Conservation (phyloP, 2,113 vertebrate genomes). For the Zeus faber region DNA sequence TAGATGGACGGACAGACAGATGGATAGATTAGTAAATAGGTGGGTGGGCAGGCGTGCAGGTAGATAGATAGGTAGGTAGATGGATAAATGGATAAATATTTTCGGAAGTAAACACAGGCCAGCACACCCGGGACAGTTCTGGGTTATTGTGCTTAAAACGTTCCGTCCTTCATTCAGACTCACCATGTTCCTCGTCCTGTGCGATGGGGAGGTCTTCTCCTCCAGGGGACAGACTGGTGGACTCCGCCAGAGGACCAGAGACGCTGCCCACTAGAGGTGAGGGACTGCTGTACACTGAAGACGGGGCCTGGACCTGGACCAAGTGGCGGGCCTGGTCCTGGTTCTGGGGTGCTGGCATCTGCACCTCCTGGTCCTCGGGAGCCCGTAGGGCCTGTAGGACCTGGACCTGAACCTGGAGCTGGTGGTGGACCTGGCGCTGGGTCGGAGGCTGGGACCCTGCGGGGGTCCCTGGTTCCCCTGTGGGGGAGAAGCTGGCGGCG, state of each 20-base stretch:
- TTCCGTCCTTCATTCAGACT: too few species aligned
- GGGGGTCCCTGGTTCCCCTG: slow-evolving; percentile 8
- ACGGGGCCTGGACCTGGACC: slow-evolving; percentile 24
- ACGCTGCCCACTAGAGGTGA: slow-evolving; percentile 47
- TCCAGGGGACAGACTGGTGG: slow-evolving; percentile 35
- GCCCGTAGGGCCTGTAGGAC: slow-evolving; percentile 32
- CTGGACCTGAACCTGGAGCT: slow-evolving; percentile 21
- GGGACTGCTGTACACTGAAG: slow-evolving; percentile 33
- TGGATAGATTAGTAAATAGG: too few species aligned
- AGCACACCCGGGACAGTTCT: too few species aligned
- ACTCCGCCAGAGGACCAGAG: slow-evolving; percentile 29
- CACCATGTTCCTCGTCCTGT: too few species aligned
- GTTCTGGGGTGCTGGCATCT: slow-evolving; percentile 8
- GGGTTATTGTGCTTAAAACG: too few species aligned
- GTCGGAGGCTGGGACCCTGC: not conserved
- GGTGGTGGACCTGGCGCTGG: slow-evolving; percentile 9
- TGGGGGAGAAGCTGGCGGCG: slow-evolving; percentile 27
- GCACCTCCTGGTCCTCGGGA: too few species aligned
- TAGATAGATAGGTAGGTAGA: too few species aligned
- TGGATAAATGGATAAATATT: too few species aligned
- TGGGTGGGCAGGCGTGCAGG: too few species aligned
- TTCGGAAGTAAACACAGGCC: too few species aligned
- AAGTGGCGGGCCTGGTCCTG: slow-evolving; percentile 17
- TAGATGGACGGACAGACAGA: too few species aligned
- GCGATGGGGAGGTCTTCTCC: slow-evolving; percentile 47